Evolutionary conservation across 2,113 vertebrate genomes (phyloP).

Genomic region (Choloepus hoffmanni): DNA sequence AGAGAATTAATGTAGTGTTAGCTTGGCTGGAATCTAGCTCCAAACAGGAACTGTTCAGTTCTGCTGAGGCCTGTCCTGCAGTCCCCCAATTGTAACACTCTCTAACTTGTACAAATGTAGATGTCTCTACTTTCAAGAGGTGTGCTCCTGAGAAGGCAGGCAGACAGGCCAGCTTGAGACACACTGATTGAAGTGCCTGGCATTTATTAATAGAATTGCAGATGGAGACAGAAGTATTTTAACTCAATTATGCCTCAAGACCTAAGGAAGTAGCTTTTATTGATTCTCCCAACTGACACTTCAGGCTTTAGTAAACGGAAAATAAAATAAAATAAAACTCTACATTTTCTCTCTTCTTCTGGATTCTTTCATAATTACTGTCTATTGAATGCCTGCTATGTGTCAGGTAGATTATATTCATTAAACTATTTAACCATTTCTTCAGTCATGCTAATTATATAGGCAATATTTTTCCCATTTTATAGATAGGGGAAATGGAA

Average conservation of each 20-base stretch:
- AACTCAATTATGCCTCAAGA: slow-evolving; percentile 71
- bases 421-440: not conserved
- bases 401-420: not conserved
- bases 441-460: not conserved
- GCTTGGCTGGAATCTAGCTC: not conserved
- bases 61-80: not conserved
- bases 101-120: slow-evolving; percentile 55
- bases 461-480: not conserved
- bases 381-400: not conserved
- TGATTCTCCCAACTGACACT: slow-evolving; percentile 55
- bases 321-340: not conserved
- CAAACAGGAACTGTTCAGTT: not conserved
- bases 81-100: not conserved
- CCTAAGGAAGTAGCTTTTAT: slow-evolving; percentile 70
- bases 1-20: not conserved
- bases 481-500: not conserved
- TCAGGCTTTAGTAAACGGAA: slow-evolving; percentile 42
- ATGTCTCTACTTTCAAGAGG: not conserved
- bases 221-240: slow-evolving; percentile 73
- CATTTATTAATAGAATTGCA: slow-evolving; percentile 69
- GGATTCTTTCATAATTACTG: not conserved
- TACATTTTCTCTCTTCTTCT: slow-evolving; percentile 1
- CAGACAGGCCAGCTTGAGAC: not conserved
- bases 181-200: slow-evolving; percentile 62
- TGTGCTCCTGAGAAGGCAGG: not conserved